These are phyloP conservation scores for Percopsis transmontana DNA, from an alignment of 2,113 vertebrate genomes.

Conservation along the genomic window DNA sequence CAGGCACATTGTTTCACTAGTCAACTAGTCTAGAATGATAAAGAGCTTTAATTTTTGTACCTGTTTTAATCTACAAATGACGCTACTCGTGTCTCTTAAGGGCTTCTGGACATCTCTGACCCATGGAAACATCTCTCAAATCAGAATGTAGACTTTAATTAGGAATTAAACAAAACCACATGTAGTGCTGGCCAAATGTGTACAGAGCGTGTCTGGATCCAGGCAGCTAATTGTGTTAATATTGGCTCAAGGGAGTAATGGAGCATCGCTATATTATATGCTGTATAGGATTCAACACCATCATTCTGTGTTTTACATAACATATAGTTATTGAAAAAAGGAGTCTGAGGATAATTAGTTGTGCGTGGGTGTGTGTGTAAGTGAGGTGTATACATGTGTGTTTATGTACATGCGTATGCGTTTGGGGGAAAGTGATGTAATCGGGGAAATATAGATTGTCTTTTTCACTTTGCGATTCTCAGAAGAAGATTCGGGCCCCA, in stretches of 20 bases:
- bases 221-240: neutral
- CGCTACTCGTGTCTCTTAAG: no score
- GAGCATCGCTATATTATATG: neutral
- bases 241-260: neutral
- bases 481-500: no score
- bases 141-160: slow-evolving; percentile 2
- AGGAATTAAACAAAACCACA: slow-evolving; percentile 7
- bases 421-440: neutral
- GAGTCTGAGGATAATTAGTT: slow-evolving; percentile 18
- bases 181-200: neutral
- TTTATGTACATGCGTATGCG: neutral
- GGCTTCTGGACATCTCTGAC: neutral
- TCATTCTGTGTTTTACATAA: no score
- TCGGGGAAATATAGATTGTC: slow-evolving; percentile 17
- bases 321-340: neutral
- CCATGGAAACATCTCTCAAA: neutral
- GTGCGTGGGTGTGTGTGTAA: slow-evolving; percentile 3
- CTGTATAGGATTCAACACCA: neutral
- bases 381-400: neutral
- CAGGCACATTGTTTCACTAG: no score
- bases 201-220: neutral
- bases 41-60: no score
- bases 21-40: no score
- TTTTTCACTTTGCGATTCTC: slow-evolving; percentile 1
- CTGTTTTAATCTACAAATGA: no score